Conservation (phyloP, 2,113 vertebrate genomes). For the Speoplatyrhinus poulsoni region DNA sequence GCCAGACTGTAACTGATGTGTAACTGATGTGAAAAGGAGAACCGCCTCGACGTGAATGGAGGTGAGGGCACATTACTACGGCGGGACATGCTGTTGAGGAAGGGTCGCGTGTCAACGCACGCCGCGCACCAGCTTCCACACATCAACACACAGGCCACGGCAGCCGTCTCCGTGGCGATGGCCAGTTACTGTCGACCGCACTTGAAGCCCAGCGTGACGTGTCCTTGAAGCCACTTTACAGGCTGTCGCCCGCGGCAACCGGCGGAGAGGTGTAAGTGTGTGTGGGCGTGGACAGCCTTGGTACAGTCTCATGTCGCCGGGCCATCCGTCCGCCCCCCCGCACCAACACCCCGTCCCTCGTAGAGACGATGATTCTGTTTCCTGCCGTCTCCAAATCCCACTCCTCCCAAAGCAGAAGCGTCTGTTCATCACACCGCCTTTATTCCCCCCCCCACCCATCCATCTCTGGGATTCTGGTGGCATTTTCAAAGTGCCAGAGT, state of each 20-base stretch:
- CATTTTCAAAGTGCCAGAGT: slow-evolving; percentile 69
- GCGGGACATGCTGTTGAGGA: too few relatives aligned
- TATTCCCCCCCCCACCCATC: slow-evolving; percentile 16
- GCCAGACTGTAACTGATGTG: too few relatives aligned
- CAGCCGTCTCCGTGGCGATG: too few relatives aligned
- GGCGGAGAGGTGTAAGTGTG: slow-evolving; percentile 7
- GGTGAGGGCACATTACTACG: too few relatives aligned
- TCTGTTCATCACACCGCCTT: slow-evolving; percentile 53
- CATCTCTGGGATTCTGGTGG: slow-evolving; percentile 60
- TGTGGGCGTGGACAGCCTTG: slow-evolving; percentile 12
- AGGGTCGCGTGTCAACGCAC: too few relatives aligned
- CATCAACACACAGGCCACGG: too few relatives aligned
- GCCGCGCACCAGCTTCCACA: too few relatives aligned
- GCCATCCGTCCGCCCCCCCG: slow-evolving; percentile 32
- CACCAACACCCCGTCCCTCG: slow-evolving; percentile 3
- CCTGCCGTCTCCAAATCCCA: slow-evolving; percentile 47
- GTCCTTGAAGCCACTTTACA: slow-evolving; percentile 37
- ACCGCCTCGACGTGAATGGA: too few relatives aligned
- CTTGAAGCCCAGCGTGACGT: not conserved
- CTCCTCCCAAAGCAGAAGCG: slow-evolving; percentile 48
- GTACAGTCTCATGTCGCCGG: slow-evolving; percentile 23
- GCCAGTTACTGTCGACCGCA: too few relatives aligned
- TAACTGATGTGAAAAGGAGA: too few relatives aligned
- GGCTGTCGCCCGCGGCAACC: slow-evolving; percentile 1
- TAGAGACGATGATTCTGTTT: slow-evolving; percentile 24